Evolutionary conservation across 2,113 vertebrate species (phyloP).

Genomic region (Fulica atra): DNA sequence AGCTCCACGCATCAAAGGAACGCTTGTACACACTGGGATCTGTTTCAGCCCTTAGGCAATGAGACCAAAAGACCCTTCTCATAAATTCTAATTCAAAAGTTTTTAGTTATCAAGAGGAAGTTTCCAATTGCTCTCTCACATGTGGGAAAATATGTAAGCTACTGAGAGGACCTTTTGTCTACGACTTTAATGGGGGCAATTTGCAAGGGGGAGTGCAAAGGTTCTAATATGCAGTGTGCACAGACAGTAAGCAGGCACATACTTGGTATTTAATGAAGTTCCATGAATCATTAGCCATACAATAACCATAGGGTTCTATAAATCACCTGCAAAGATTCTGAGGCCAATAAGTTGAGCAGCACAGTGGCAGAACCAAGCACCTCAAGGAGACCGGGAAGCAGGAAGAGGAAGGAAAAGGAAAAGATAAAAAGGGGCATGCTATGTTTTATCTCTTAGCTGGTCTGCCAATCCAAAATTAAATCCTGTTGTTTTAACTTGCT

Average conservation of each 20-base stretch:
- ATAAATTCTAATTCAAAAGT: constrained; percentile 77
- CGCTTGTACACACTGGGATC: constrained; percentile 64
- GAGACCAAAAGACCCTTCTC: constrained; percentile 73
- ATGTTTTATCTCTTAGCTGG: neutral
- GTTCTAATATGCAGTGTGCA: constrained; percentile 71
- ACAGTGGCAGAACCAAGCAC: constrained; percentile 11
- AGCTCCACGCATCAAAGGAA: constrained; percentile 61
- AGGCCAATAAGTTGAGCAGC: neutral
- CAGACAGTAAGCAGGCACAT: constrained; percentile 71
- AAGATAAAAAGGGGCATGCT: neutral
- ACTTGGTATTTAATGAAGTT: constrained; percentile 72
- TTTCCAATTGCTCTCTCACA: constrained; percentile 79
- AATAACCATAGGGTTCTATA: constrained; percentile 50
- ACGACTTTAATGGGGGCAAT: constrained; percentile 69
- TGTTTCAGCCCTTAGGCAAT: constrained; percentile 69
- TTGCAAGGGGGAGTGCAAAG: constrained; percentile 70
- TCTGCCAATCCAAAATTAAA: constrained; percentile 51
- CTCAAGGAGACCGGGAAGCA: neutral
- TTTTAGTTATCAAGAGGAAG: constrained; percentile 77
- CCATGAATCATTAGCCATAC: constrained; percentile 66
- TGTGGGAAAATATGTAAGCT: constrained; percentile 78
- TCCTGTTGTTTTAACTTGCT: constrained; percentile 65
- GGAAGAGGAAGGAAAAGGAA: neutral
- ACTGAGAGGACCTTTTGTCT: constrained; percentile 81
- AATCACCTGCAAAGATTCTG: constrained; percentile 56